Evolutionary conservation across 2,113 vertebrate species (phyloP).

Genomic region (Lutjanus erythropterus): DNA sequence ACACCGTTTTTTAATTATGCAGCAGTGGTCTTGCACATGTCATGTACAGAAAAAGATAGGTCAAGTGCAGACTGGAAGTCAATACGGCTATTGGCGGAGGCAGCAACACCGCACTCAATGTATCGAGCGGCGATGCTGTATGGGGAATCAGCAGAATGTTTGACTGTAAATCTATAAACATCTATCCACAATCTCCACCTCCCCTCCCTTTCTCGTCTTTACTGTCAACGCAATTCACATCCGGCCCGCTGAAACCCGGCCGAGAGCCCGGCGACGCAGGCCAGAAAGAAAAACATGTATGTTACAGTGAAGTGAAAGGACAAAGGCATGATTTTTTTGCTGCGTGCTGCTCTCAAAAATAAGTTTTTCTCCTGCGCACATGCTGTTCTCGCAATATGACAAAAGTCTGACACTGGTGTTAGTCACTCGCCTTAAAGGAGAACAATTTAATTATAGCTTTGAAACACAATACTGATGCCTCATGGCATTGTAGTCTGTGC

Average conservation of each 20-base stretch:
- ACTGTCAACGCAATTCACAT: slow-evolving; percentile 19
- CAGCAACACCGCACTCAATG: slow-evolving; percentile 40
- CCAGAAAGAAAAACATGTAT: not conserved
- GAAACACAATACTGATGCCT: not conserved
- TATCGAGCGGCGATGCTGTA: slow-evolving; percentile 50
- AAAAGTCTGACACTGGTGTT: slow-evolving; percentile 8
- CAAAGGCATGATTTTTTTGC: not conserved
- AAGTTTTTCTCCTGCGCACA: not conserved
- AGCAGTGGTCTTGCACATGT: slow-evolving; percentile 47
- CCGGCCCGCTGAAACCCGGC: slow-evolving; percentile 41
- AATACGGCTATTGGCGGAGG: slow-evolving; percentile 62
- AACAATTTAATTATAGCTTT: slow-evolving; percentile 32
- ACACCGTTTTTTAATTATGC: slow-evolving; percentile 39
- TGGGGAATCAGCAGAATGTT: slow-evolving; percentile 75
- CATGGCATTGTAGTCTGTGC: not conserved
- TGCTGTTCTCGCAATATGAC: not conserved
- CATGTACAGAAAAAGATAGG: slow-evolving; percentile 73
- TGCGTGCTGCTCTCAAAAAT: not conserved
- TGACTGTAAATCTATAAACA: slow-evolving; percentile 75
- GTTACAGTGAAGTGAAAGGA: not conserved
- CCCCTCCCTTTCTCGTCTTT: too few relatives aligned
- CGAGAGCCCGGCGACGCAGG: not conserved
- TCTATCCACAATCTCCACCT: slow-evolving; percentile 44
- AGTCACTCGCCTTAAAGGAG: slow-evolving; percentile 32
- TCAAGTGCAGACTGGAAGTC: slow-evolving; percentile 68